Percentiles rank a stretch among this genome's conserved stretches.
These are phyloP conservation scores for Lophius americanus DNA, from an alignment of 2,797 vertebrate species.

Conservation along the genomic window DNA sequence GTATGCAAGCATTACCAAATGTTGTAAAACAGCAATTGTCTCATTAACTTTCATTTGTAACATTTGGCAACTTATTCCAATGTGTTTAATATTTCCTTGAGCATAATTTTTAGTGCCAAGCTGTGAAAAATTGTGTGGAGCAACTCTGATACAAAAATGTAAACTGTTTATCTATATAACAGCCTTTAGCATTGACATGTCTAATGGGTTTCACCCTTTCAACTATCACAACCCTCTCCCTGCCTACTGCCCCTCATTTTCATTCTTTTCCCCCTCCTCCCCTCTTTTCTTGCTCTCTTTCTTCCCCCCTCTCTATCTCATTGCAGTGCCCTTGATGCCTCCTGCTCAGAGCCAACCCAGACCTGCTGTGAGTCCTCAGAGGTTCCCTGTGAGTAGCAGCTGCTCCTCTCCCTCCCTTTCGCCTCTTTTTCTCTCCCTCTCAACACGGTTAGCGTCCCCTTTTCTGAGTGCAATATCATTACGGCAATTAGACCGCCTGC, in stretches of 20 bases:
- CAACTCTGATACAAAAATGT: constrained; percentile 35
- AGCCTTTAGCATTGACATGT: constrained; percentile 55
- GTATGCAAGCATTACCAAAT: constrained; percentile 10
- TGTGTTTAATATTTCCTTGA: constrained; percentile 30
- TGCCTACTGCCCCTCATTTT: constrained; percentile 67
- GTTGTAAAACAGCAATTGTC: constrained; percentile 23
- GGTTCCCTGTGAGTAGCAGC: constrained; percentile 97
- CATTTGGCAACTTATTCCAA: constrained; percentile 19
- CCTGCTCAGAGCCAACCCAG: constrained; percentile 94
- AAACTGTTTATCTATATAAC: constrained; percentile 46
- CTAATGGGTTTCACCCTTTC: constrained; percentile 58
- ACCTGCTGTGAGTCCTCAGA: constrained; percentile 94
- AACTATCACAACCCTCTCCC: constrained; percentile 47
- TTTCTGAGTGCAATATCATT: constrained; percentile 84
- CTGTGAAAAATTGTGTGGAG: constrained; percentile 31
- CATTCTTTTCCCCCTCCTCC: constrained; percentile 35
- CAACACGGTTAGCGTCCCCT: constrained; percentile 76
- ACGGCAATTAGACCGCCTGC: constrained; percentile 84
- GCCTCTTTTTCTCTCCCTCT: constrained; percentile 67
- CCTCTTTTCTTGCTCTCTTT: constrained; percentile 19
- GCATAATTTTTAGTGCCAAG: constrained; percentile 11
- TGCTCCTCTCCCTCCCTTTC: constrained; percentile 81
- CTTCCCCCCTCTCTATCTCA: constrained; percentile 70
- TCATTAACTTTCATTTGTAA: constrained; percentile 22
- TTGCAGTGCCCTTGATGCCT: constrained; percentile 96